These are phyloP conservation scores for Papilio aristodemus DNA, from an alignment of 1,140 invertebrate genomes.

Conservation along the genomic window DNA sequence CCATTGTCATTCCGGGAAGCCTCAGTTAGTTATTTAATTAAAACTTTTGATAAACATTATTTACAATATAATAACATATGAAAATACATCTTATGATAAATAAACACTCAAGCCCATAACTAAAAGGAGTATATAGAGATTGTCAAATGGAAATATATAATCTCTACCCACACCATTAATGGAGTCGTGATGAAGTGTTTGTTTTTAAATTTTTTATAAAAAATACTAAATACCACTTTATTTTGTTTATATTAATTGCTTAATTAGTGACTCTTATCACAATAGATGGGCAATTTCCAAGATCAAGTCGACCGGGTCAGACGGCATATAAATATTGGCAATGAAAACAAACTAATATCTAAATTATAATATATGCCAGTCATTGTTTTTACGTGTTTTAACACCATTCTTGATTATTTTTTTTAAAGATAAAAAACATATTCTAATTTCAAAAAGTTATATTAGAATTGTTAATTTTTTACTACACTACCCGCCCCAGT, in stretches of 20 bases:
- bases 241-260: conserved; percentile 20
- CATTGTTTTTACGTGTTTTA: neutral
- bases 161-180: no score
- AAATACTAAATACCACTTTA: neutral
- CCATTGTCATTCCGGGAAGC: neutral
- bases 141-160: no score
- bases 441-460: neutral
- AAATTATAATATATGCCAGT: neutral
- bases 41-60: no score
- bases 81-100: no score
- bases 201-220: no score
- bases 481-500: no score
- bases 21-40: neutral
- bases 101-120: no score
- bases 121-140: no score
- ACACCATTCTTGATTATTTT: neutral
- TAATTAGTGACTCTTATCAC: neutral
- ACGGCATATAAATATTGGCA: conserved; percentile 1
- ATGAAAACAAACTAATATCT: neutral
- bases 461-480: no score
- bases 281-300: conserved; percentile 26
- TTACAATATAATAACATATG: no score
- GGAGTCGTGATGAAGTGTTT: no score
- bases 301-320: conserved; percentile 11
- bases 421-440: neutral